phyloP scores from a whole-genome alignment of 2,113 vertebrate genomes.

The Columba janthina region DNA sequence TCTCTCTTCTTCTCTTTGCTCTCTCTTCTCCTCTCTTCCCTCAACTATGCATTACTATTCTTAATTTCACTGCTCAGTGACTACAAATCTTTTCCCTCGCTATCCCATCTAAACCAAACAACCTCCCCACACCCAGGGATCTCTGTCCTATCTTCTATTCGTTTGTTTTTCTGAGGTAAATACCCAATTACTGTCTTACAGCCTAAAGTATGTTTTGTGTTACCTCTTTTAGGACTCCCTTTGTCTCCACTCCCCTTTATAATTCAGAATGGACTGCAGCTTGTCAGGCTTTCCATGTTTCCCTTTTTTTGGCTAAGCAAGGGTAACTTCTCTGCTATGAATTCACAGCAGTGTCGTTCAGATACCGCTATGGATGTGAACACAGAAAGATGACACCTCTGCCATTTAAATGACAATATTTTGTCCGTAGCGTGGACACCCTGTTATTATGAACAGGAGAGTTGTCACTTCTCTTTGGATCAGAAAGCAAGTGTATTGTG shows the following conservation, averaged over 20 bases:
- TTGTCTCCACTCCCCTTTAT: fast-evolving
- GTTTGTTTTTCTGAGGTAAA: not conserved
- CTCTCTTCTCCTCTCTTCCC: not conserved
- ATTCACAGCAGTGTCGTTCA: not conserved
- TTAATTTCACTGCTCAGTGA: not conserved
- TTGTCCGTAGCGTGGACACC: not conserved
- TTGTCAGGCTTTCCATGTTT: not conserved
- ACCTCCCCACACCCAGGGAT: fast-evolving
- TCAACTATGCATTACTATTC: not conserved
- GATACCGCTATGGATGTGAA: not conserved
- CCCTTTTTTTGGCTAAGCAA: not conserved
- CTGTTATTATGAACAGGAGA: not conserved
- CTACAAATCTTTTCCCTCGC: not conserved
- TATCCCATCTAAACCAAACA: not conserved
- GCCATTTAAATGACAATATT: not conserved
- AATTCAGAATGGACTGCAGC: not conserved
- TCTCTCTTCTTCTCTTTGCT: not conserved
- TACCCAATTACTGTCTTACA: not conserved
- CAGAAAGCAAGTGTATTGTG: not conserved
- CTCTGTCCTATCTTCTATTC: not conserved
- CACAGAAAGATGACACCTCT: not conserved
- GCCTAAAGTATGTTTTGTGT: not conserved
- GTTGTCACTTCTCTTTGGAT: not conserved
- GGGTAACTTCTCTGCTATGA: not conserved
- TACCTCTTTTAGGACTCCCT: not conserved